These are phyloP conservation scores for Coregonus ussuriensis DNA, from an alignment of 2,797 vertebrate species.

Conservation along the genomic window DNA sequence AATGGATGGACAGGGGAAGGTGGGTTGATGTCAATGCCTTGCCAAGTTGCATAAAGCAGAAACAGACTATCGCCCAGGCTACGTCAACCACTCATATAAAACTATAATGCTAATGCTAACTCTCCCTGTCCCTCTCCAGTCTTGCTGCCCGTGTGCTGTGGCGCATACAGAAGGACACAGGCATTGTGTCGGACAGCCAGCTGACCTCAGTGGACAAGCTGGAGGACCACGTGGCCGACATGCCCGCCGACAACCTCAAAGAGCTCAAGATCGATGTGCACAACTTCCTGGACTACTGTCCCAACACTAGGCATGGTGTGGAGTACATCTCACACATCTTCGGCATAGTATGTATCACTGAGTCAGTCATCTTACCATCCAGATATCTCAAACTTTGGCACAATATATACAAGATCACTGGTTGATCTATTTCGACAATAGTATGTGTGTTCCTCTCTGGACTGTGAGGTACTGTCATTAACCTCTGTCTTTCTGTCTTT, in stretches of 20 bases:
- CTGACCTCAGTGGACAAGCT: conserved; percentile 86
- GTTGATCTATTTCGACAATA: not conserved
- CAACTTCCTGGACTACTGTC: conserved; percentile 86
- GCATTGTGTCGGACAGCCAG: conserved; percentile 82
- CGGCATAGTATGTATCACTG: conserved; percentile 79
- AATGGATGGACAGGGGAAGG: not conserved
- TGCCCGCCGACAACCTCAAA: conserved; percentile 77
- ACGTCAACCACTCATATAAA: too few species aligned
- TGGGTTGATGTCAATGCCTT: not conserved
- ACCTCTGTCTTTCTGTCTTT: not conserved
- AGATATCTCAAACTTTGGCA: not conserved
- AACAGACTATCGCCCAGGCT: too few species aligned
- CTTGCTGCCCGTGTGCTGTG: conserved; percentile 87
- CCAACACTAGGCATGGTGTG: conserved; percentile 71
- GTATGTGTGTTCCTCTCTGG: not conserved
- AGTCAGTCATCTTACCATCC: not conserved
- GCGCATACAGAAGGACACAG: conserved; percentile 84
- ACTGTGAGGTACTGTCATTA: not conserved
- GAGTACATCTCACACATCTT: conserved; percentile 88
- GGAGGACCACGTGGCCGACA: conserved; percentile 85
- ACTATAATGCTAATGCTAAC: too few species aligned
- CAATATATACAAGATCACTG: not conserved
- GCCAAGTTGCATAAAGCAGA: not conserved
- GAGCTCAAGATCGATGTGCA: conserved; percentile 78
- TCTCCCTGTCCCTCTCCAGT: not conserved